Evolutionary conservation across 2,888 invertebrate genomes (phyloP).

Genomic region (Trichopria drosophilae): DNA sequence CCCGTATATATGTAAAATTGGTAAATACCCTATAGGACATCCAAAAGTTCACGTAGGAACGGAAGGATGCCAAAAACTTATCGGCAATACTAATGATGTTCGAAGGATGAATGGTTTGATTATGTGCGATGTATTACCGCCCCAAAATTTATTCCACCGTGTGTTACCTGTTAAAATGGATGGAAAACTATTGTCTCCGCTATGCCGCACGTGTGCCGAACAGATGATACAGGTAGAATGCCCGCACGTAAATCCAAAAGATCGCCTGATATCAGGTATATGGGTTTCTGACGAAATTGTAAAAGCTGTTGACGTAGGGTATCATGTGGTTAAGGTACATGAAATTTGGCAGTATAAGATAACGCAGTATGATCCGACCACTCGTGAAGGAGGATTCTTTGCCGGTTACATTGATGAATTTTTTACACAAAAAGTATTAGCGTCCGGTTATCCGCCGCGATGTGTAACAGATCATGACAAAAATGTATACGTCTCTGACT

Average conservation of each 20-base stretch:
- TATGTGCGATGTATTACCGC: slow-evolving; percentile 38
- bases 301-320: slow-evolving; percentile 46
- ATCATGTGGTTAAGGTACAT: slow-evolving; percentile 42
- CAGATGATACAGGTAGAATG: slow-evolving; percentile 36
- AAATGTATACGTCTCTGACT: slow-evolving; percentile 8
- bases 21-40: slow-evolving; percentile 41
- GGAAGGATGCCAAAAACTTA: slow-evolving; percentile 26
- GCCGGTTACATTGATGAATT: slow-evolving; percentile 20
- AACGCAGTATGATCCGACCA: slow-evolving; percentile 34
- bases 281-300: slow-evolving; percentile 49
- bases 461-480: slow-evolving; percentile 11
- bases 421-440: slow-evolving; percentile 23
- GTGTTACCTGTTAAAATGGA: slow-evolving; percentile 43
- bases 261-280: no score
- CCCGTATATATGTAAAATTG: slow-evolving; percentile 41
- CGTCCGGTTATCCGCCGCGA: slow-evolving; percentile 20
- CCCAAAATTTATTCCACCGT: slow-evolving; percentile 41
- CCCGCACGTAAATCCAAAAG: no score
- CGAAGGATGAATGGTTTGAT: slow-evolving; percentile 35
- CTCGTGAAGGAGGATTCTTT: slow-evolving; percentile 26
- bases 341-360: slow-evolving; percentile 49
- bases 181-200: slow-evolving; percentile 46
- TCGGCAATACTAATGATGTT: slow-evolving; percentile 19
- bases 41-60: slow-evolving; percentile 38
- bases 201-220: slow-evolving; percentile 48